These are phyloP conservation scores for Epsilonema sp. DNA, from an alignment of 2,888 invertebrate genomes.

Conservation along the genomic window DNA sequence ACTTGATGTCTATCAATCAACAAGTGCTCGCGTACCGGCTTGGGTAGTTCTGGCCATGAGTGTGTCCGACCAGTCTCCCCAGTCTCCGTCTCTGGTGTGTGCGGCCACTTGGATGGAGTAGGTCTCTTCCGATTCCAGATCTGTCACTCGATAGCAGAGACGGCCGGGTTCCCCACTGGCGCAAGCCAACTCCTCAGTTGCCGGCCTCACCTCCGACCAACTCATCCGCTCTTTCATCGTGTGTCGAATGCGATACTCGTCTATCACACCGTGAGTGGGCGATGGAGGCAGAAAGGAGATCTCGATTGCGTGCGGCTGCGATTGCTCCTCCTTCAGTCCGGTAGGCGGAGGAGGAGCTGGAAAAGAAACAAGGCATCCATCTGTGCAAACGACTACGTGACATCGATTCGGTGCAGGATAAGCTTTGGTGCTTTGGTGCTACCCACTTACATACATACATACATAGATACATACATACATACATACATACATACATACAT, in stretches of 20 bases:
- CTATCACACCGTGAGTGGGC: conserved; percentile 26
- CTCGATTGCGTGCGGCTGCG: conserved; percentile 23
- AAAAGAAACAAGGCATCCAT: too few species aligned
- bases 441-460: background rate
- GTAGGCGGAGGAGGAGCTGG: conserved; percentile 19
- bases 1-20: too few species aligned
- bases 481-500: conserved; percentile 7
- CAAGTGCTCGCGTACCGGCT: background rate
- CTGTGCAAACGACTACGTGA: too few species aligned
- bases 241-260: conserved; percentile 25
- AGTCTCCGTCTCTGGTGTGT: conserved; percentile 25
- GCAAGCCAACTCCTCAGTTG: conserved; percentile 23
- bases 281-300: conserved; percentile 25
- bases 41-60: conserved; percentile 16
- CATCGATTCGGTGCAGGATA: too few species aligned
- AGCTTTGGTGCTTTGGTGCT: too few species aligned
- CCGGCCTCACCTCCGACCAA: conserved; percentile 15
- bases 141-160: conserved; percentile 25
- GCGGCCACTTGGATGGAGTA: conserved; percentile 23
- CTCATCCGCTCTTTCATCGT: conserved; percentile 12
- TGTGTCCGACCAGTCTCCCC: conserved; percentile 25
- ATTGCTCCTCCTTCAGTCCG: conserved; percentile 22
- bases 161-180: conserved; percentile 21
- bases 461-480: conserved; percentile 6
- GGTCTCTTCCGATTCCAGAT: conserved; percentile 25